phyloP scores from a whole-genome alignment of 2,888 invertebrate species.

The Strigamia transsilvanica region DNA sequence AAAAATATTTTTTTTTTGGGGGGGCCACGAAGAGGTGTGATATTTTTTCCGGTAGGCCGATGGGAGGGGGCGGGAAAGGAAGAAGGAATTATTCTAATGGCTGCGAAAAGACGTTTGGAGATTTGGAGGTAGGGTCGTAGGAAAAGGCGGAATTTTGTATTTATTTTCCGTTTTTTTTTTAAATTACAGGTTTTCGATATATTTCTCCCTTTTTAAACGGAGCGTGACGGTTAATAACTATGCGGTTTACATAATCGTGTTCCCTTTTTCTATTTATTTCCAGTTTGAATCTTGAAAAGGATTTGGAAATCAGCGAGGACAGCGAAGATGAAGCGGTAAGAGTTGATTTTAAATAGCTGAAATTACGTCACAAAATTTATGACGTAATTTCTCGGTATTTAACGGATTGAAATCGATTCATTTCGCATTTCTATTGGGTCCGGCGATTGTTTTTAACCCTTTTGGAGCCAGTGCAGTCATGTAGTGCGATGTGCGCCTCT shows the following conservation, averaged over 20 bases:
- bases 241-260: background rate
- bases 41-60: background rate
- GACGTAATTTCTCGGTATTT: background rate
- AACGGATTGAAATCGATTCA: background rate
- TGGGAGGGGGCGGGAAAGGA: background rate
- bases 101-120: background rate
- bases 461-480: background rate
- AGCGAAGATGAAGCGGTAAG: slow-evolving; percentile 56
- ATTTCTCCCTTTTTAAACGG: too few species aligned
- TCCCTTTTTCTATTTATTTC: background rate
- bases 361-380: background rate
- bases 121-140: background rate
- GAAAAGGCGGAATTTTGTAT: background rate
- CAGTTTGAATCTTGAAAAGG: slow-evolving; percentile 53
- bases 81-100: slow-evolving; percentile 1
- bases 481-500: background rate
- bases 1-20: background rate
- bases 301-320: slow-evolving; percentile 55
- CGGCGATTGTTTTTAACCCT: background rate
- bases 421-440: too few species aligned
- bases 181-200: background rate
- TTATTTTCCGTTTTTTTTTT: background rate
- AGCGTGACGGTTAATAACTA: background rate
- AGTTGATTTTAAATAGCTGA: too few species aligned
- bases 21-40: background rate